These are phyloP conservation scores for Euborellia annulipes DNA, from an alignment of 1,140 invertebrate species.

Conservation along the genomic window DNA sequence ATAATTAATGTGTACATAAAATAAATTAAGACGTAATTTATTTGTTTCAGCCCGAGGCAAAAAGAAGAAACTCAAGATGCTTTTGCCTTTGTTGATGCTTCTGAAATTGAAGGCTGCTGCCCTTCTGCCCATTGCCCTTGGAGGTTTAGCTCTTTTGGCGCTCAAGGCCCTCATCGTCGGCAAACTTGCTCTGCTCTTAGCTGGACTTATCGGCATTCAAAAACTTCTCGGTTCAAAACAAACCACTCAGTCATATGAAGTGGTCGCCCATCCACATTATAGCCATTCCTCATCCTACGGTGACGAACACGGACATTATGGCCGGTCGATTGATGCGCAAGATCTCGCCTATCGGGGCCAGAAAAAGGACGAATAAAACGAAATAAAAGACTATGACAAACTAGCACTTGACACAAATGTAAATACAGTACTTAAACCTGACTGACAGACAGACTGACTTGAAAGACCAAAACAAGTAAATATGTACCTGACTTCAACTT, in stretches of 20 bases:
- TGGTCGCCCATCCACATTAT: constrained; percentile 48
- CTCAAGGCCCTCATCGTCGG: constrained; percentile 67
- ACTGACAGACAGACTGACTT: too few relatives aligned
- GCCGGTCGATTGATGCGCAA: constrained; percentile 34
- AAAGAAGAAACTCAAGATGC: constrained; percentile 44
- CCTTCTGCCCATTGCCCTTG: constrained; percentile 56
- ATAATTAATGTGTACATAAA: too few relatives aligned
- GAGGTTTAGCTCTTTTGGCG: constrained; percentile 58
- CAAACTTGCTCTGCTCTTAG: constrained; percentile 60
- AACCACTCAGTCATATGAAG: constrained; percentile 51
- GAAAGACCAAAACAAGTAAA: too few relatives aligned
- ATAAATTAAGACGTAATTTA: too few relatives aligned
- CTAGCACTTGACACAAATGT: too few relatives aligned
- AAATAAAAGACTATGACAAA: too few relatives aligned
- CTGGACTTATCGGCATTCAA: constrained; percentile 57
- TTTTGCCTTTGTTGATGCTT: constrained; percentile 53
- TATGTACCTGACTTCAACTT: too few relatives aligned
- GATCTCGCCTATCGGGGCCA: constrained; percentile 47
- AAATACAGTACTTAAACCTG: too few relatives aligned
- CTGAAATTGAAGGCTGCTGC: constrained; percentile 63
- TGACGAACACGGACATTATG: constrained; percentile 38
- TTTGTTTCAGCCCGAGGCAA: constrained; percentile 30
- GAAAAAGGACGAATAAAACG: constrained; percentile 8
- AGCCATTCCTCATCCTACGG: constrained; percentile 35
- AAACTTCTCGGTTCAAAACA: constrained; percentile 53